Base-by-base conservation (phyloP, 2,797 vertebrate genomes). In the Galagoides demidoff region DNA sequence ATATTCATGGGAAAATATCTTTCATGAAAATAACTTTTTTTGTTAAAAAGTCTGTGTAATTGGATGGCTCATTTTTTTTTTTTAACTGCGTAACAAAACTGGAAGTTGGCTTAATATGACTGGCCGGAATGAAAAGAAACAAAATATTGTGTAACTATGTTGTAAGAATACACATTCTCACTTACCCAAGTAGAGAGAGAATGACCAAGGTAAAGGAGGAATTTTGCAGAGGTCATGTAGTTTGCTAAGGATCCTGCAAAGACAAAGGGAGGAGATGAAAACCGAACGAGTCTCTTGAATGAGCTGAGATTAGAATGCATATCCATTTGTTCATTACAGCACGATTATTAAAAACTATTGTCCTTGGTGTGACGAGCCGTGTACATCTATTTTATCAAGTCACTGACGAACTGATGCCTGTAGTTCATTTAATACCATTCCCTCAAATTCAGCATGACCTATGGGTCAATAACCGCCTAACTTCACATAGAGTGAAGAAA, bases 151-250 rank as follows among this genome's bases (percentile, higher is more conserved):
- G 49, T 66, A 89, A 96, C 39, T 12, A 11, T 71, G 76, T 59
- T 49, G 31, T 37, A 94, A 90, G 84, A 68, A 27, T 55, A 31
- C 23, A 10, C 19, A 90, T 27, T 79, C 49, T 95, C 88, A 98
- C 99, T 99, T 97, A 99, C 99, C 99, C 99, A 99, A 78, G 99
- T 99, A 70, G 99, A 99, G 94, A 99, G 97, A 5, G 99, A 99
- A 89, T 99, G 99, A 1, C 99, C 99, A 97, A 99, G 98, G 97
- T 99, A 99, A 97, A 99, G 99, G 2, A 99, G 99, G 97, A 99
- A 99, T 98, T 99, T 99, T 8, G 99, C 98, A 8, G 99, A 99
- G 4, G 98, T 99, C 96, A 99, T 99, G 94, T 98, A 99, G 90
- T 90, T 95, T 87, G 88, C 43, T 82, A 98, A 95, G 73, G 98